Evolutionary conservation across 2,888 invertebrate genomes (phyloP), one percentile per base, ranked within the genome.

Genomic region (Teleogryllus oceanicus): DNA sequence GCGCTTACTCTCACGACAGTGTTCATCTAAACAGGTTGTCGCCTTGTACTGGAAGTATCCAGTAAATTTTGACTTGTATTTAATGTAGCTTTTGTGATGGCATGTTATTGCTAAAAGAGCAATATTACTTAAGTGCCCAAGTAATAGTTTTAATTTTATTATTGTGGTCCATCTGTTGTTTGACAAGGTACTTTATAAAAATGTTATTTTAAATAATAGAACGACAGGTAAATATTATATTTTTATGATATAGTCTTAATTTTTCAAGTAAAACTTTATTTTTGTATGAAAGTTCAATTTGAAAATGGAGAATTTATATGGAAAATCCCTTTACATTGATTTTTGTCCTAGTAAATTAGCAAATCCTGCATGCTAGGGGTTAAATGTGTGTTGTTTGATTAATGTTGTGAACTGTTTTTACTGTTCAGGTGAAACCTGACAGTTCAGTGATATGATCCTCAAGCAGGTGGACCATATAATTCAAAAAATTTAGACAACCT

Each of bases 101-200:
- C 37, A 37, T 37, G 37, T 37, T 37, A 37, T 37, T 37, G 37
- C 37, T 37, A 37, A 37, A 37, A 37, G 5, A 37, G 37, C 37
- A 37, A 37, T 37, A 37, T 37, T 37, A 37, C 37, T 37, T 37
- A 37, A 37, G 37, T 37, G 37, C 37, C 37, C 37, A 37, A 37
- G 37, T 62, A 62, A 62, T 18, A 18, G 62, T 62, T 62, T 62
- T 62, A 62, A 62, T 62, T 62, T 62, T 62, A 37, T 62, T 62
- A 62, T 62, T 62, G 62, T 62, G 62, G 62, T 62, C 62, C 62
- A 62, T 62, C 62, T 62, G 62, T n/a, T 62, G n/a, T 62, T 62
- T 13, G 62, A 62, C 62, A 62, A 62, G 62, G n/a, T 62, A 62
- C 62, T 62, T 62, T n/a, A n/a, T n/a, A n/a, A n/a, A n/a, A n/a